Evolutionary conservation across 2,113 vertebrate genomes (phyloP).

Genomic region (Sinosuthora webbiana): DNA sequence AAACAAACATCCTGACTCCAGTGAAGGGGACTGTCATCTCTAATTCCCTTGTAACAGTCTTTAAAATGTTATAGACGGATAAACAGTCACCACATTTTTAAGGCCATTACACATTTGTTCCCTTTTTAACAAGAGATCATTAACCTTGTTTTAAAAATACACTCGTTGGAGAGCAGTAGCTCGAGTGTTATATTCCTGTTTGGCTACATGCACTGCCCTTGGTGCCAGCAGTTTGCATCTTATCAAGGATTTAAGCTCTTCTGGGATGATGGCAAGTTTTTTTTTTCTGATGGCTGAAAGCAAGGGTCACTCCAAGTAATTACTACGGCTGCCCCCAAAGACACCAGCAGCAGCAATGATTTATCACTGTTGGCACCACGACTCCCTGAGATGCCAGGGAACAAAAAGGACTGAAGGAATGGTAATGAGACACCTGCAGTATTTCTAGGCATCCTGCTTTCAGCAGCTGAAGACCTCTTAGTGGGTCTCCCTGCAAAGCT

Average conservation of each 20-base stretch:
- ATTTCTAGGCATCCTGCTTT: not conserved
- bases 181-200: not conserved
- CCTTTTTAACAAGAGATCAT: slow-evolving; percentile 1
- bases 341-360: slow-evolving; percentile 32
- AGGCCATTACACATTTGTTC: not conserved
- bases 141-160: slow-evolving; percentile 59
- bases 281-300: slow-evolving; percentile 31
- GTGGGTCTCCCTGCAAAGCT: not conserved
- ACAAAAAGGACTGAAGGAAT: not conserved
- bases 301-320: slow-evolving; percentile 55
- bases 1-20: not conserved
- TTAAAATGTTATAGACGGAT: not conserved
- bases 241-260: slow-evolving; percentile 51
- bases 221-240: slow-evolving; percentile 28
- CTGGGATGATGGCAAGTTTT: slow-evolving; percentile 41
- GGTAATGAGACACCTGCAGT: not conserved
- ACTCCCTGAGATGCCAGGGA: slow-evolving; percentile 21
- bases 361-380: not conserved
- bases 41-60: not conserved
- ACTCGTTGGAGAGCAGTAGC: not conserved
- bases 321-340: slow-evolving; percentile 3
- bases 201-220: not conserved
- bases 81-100: not conserved
- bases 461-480: not conserved
- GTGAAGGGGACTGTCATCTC: not conserved